These are phyloP conservation scores for Vanessa atalanta DNA, from an alignment of 1,140 invertebrate genomes.

Conservation along the genomic window DNA sequence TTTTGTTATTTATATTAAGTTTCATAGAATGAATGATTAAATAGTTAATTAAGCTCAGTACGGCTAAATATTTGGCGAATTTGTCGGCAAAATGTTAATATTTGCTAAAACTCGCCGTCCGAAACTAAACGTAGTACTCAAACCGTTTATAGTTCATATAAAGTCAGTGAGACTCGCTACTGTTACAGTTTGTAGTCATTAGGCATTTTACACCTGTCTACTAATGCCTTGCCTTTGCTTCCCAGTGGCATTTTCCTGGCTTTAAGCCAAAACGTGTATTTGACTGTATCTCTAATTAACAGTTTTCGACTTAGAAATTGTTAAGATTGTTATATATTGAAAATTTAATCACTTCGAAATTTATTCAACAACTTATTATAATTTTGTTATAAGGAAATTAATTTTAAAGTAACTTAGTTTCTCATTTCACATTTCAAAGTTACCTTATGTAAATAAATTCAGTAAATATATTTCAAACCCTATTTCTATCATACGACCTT, in stretches of 20 bases:
- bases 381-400: too few species aligned
- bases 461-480: too few species aligned
- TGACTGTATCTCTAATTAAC: not conserved
- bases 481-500: too few species aligned
- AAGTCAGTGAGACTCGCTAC: not conserved
- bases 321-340: not conserved
- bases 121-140: not conserved
- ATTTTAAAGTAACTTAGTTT: too few species aligned
- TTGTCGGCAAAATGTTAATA: not conserved
- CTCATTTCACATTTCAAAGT: too few species aligned
- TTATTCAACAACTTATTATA: too few species aligned
- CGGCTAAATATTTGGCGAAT: not conserved
- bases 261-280: not conserved
- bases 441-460: too few species aligned
- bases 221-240: not conserved
- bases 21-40: too few species aligned
- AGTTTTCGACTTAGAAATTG: not conserved
- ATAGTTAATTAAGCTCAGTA: too few species aligned
- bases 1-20: not conserved
- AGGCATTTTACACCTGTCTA: slow-evolving; percentile 2
- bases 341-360: not conserved
- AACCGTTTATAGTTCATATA: slow-evolving; percentile 2
- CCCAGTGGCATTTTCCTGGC: not conserved
- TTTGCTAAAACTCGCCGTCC: slow-evolving; percentile 1
- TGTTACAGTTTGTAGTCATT: slow-evolving; percentile 1